A percentile compares a stretch with the other conserved stretches of the same genome.
Evolutionary conservation across 2,113 vertebrate genomes (phyloP).

Genomic region (Leucosticte australis): DNA sequence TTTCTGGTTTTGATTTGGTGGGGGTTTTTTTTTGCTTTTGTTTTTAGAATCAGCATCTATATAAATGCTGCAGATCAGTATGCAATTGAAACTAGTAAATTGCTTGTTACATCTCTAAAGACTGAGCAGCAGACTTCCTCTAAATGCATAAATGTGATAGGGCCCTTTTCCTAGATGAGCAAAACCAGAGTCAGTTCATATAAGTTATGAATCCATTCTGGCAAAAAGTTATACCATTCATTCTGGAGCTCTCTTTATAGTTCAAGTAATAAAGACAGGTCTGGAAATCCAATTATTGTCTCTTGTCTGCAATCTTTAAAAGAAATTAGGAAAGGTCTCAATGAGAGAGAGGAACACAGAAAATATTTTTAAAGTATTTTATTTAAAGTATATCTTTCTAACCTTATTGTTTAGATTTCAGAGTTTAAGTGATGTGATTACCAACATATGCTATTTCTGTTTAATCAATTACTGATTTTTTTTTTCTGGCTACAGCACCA

Average conservation of each 20-base stretch:
- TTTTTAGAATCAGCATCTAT: neutral
- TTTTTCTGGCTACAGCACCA: neutral
- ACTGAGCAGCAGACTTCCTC: neutral
- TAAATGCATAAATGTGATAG: neutral
- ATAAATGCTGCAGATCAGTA: neutral
- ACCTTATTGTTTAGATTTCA: neutral
- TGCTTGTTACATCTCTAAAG: neutral
- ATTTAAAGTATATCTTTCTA: neutral
- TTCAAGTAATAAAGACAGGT: conserved; percentile 10
- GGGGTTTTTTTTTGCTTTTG: neutral
- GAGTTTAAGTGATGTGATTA: neutral
- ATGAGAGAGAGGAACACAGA: neutral
- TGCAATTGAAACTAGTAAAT: neutral
- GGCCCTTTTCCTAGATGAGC: neutral
- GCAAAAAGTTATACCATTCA: neutral
- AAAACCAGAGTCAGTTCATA: neutral
- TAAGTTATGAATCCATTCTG: neutral
- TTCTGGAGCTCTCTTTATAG: neutral
- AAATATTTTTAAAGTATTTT: neutral
- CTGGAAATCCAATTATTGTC: conserved; percentile 29
- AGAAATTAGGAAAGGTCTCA: neutral
- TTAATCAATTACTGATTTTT: neutral
- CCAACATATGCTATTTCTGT: neutral
- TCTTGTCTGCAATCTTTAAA: neutral
- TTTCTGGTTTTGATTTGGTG: neutral